Conservation (phyloP, 2,113 vertebrate genomes). For the Heloderma charlesbogerti region DNA sequence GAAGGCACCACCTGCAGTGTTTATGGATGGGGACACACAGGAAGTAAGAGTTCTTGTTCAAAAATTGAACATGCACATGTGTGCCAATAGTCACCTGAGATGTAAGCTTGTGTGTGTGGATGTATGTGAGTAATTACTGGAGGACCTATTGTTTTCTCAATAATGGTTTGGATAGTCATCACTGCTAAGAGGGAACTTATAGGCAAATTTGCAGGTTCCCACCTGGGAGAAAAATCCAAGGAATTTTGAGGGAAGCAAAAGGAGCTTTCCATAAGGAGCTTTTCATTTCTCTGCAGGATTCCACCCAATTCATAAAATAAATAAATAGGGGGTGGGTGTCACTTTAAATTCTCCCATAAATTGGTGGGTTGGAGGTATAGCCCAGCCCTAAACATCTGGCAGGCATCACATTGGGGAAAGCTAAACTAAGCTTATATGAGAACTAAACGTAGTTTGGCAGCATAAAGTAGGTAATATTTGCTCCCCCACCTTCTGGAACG, state of each 20-base stretch:
- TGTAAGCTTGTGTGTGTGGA: slow-evolving; percentile 19
- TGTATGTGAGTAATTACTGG: neutral
- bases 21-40: slow-evolving; percentile 97
- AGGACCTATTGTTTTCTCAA: neutral
- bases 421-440: neutral
- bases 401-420: no score
- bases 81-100: slow-evolving; percentile 48
- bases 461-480: neutral
- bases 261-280: neutral
- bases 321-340: neutral
- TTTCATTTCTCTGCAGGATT: neutral
- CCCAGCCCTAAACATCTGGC: no score
- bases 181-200: neutral
- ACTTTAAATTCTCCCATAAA: neutral
- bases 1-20: slow-evolving; percentile 91
- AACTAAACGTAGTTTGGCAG: neutral
- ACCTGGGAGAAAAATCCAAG: neutral
- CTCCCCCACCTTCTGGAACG: no score
- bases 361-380: neutral
- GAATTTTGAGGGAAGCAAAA: neutral
- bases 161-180: neutral
- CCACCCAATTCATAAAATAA: neutral
- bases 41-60: slow-evolving; percentile 85
- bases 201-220: neutral
- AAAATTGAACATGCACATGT: slow-evolving; percentile 52